Base-by-base conservation (phyloP, 2,113 vertebrate genomes). In the Emydocephalus ijimae region DNA sequence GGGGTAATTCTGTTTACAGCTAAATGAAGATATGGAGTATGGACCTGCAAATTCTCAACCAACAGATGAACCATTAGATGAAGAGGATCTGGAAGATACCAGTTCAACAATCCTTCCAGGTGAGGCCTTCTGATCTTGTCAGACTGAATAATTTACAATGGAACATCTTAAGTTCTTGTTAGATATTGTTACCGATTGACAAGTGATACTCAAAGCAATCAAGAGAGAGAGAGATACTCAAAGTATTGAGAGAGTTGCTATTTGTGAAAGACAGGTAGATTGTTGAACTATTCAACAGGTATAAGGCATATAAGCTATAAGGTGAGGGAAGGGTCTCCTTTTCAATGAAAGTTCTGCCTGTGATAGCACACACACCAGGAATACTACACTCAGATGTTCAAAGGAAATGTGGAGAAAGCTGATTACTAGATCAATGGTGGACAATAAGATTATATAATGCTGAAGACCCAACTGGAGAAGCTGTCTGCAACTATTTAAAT, bases 1-100 rank as follows among this genome's bases (percentile, higher is more conserved):
- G 12, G 26, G 12, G 56, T 23, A 21, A 39, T 64, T 92, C 1
- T 52, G 54, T 93, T 89, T 88, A 91, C 96, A 99, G 99, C 98
- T 99, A 93, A 98, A 94, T 95, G 98, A 98, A 57, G 98, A 98
- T 59, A 95, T 97, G 94, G 95, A 96, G 10, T 97, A 74, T 69
- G 92, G 45, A 9, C 93, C 97, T 94, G 96, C 92, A 96, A 96
- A 97, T 90, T 94, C 92, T 0, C 94, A 96, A 55, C 90, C 69
- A 86, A 97, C 93, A n/a, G 96, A 97, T 39, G 97, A 98, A 93
- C 90, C 59, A 86, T 97, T 93, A n/a, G 96, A 97, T 43, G 97
- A 98, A 93, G 93, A 94, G 23, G 95, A 96, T 92, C 94, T 93
- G 61, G 97, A 95, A 93, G 97, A 97, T 92, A 89, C 95, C 87